Base-by-base conservation (phyloP, 2,113 vertebrate genomes). In the Grammomys surdaster region DNA sequence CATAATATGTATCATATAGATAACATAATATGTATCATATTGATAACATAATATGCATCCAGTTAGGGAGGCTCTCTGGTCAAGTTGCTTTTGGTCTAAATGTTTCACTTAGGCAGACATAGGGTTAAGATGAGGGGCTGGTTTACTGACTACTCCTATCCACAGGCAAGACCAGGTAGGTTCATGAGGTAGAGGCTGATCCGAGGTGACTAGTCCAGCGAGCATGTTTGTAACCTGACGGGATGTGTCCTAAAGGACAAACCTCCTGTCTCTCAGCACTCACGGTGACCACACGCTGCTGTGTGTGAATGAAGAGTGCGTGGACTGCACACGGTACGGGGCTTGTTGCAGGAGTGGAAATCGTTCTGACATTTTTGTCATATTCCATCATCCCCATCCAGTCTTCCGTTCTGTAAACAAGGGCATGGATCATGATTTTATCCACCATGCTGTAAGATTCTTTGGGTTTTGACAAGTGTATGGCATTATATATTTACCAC, bases 41-140 rank as follows among this genome's bases (percentile, higher is more conserved):
- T 26, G 82, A 22, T 40, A 70, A 51, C 48, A 51, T 51, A 51
- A 11, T 51, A 51, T 51, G 51, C 51, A 51, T 51, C 9, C 12
- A 46, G 4, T 3, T n/a, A 17, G n/a, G 7, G 58, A 14, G 33
- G 6, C 7, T 10, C 63, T 14, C 70, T 9, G 16, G 33, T 26
- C 16, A 67, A 69, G 5, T 12, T 26, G 82, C 17, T 56, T 70
- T 75, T 43, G 19, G n/a, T 54, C 67, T 36, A 0, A 67, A 33
- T 0, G 31, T 24, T n/a, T 92, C n/a, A 0, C 40, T 33, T 6
- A 72, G 73, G 72, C 22, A 0, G 40, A 72, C 1, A 16, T 26
- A 46, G 56, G 26, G 3, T 22, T 43, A 33, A 4, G 86, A 73
- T 12, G 46, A 3, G 5, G 56, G 72, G 1, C 36, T 10, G 48